phyloP scores from a whole-genome alignment of 2,888 invertebrate species.

The Apomyelois bistriatella region DNA sequence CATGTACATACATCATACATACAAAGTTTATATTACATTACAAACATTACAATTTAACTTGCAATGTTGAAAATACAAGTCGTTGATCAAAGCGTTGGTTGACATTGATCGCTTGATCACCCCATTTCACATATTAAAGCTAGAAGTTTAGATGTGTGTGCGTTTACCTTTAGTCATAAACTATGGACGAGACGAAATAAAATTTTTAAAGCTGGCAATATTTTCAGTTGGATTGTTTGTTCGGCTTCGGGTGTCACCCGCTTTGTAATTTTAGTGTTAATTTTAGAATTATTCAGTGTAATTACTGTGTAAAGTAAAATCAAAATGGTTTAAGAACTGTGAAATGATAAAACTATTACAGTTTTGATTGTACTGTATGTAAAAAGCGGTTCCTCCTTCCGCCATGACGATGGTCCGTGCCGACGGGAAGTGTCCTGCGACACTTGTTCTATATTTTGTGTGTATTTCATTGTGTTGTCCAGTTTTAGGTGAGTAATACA shows the following conservation, averaged over 20 bases:
- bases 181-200: slow-evolving; percentile 21
- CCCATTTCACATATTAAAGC: too few relatives aligned
- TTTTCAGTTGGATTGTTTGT: slow-evolving; percentile 62
- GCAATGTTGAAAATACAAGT: too few relatives aligned
- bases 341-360: slow-evolving; percentile 55
- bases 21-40: too few relatives aligned
- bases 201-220: slow-evolving; percentile 37
- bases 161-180: too few relatives aligned
- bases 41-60: too few relatives aligned
- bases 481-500: slow-evolving; percentile 60
- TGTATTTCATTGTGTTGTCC: slow-evolving; percentile 63
- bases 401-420: slow-evolving; percentile 73
- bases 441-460: slow-evolving; percentile 67
- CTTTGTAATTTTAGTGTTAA: slow-evolving; percentile 62
- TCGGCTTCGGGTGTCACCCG: slow-evolving; percentile 79
- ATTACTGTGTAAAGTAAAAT: slow-evolving; percentile 46
- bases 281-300: slow-evolving; percentile 60
- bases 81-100: too few relatives aligned
- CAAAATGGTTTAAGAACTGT: slow-evolving; percentile 61
- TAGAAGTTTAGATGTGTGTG: too few relatives aligned
- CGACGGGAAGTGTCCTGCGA: slow-evolving; percentile 60
- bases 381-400: slow-evolving; percentile 63
- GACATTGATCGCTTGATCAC: too few relatives aligned
- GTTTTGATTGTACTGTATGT: slow-evolving; percentile 51
- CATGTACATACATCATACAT: too few relatives aligned